A percentile compares a stretch with the other conserved stretches of the same genome.
These are phyloP conservation scores for Mimumesa dahlbomi DNA, from an alignment of 2,888 invertebrate species.

Conservation along the genomic window DNA sequence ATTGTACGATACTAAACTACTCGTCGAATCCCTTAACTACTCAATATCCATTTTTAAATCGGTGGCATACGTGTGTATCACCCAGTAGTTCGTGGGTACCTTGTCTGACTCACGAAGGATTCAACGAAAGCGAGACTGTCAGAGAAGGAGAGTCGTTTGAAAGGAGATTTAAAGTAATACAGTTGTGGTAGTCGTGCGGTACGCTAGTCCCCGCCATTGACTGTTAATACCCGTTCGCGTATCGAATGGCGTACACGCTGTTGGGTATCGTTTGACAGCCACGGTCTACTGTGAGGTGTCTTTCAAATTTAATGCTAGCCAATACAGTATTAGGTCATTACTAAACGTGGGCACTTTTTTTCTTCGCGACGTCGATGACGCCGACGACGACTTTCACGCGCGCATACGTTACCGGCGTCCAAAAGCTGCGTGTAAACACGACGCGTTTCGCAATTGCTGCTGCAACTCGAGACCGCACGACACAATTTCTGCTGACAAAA, in stretches of 20 bases:
- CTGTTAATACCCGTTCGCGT: background rate
- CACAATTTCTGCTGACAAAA: too few species aligned
- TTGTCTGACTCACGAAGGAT: too few species aligned
- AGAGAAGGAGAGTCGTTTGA: too few species aligned
- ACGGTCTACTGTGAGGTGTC: conserved; percentile 3
- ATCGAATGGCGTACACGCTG: conserved; percentile 28
- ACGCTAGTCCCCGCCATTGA: conserved; percentile 25
- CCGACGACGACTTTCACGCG: conserved; percentile 38
- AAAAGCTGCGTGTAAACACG: conserved; percentile 33
- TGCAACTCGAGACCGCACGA: background rate
- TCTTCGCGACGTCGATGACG: conserved; percentile 10
- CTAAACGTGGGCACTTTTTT: conserved; percentile 36
- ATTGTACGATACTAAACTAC: too few species aligned
- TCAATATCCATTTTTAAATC: too few species aligned
- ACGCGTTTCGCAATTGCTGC: conserved; percentile 30
- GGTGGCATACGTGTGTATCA: too few species aligned
- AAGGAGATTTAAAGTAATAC: too few species aligned
- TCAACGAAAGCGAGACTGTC: too few species aligned
- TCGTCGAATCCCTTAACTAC: too few species aligned
- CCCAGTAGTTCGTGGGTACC: too few species aligned
- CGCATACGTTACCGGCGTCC: conserved; percentile 36
- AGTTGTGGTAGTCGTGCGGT: background rate
- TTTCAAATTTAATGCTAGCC: conserved; percentile 45
- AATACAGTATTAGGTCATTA: conserved; percentile 47
- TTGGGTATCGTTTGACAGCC: conserved; percentile 14